Evolutionary conservation across 2,113 vertebrate genomes (phyloP), one percentile per base, ranked within the genome.

Genomic region (Cariama cristata): DNA sequence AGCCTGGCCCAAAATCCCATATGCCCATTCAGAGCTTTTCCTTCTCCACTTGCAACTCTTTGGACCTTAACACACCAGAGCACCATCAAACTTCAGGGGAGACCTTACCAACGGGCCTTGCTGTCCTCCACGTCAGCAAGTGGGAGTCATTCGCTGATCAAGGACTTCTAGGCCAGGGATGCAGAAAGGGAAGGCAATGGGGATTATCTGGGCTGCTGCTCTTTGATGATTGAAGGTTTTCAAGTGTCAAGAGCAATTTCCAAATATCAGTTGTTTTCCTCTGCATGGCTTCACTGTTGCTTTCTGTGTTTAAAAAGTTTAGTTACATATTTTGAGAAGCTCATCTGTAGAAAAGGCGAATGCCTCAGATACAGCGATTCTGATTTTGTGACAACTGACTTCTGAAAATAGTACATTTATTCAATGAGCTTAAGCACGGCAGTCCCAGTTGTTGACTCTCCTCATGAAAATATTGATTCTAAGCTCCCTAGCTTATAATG

Each of bases 401-500:
- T 66, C 90, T 83, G 92, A 95, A 95, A 95, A 94, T 20, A 96
- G 91, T 42, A 52, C 79, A 38, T 88, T 97, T 95, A 85, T 95
- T 92, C 94, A 82, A 40, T 52, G 83, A 93, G 93, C 75, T 53
- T 47, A 89, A 95, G 71, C 76, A 66, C 35, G 66, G 79, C 77
- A 86, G n/a, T 50, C 92, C 72, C 91, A 44, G 53, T 40, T 88
- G 95, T 80, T 94, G 95, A 92, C 14, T 89, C 74, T 95, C 56
- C 71, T 80, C 84, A 90, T 88, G 97, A 95, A 97, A 94, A 98
- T 96, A 97, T 94, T 95, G 97, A 96, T 96, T 88, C 52, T 79
- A 71, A 95, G 92, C 90, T 95, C 87, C 87, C 95, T 59, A 30
- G 86, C 68, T 97, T 97, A 96, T 73, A 77, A 88, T 66, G 81